phyloP scores from a whole-genome alignment of 2,888 invertebrate species.

The Dolomedes plantarius region DNA sequence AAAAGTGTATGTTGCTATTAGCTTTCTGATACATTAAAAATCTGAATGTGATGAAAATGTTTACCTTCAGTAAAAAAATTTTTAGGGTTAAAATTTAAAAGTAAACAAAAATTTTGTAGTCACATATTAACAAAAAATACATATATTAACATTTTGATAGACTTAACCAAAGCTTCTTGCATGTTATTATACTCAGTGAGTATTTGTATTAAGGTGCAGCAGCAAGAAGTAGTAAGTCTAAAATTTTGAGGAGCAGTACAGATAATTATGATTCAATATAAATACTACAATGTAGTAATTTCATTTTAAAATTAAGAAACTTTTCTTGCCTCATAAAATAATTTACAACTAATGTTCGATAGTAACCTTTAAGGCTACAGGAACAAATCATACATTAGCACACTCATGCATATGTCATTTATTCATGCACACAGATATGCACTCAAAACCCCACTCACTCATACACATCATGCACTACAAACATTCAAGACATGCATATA shows the following conservation, averaged over 20 bases:
- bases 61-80: not conserved
- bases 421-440: no score
- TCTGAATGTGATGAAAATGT: not conserved
- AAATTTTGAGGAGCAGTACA: not conserved
- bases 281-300: no score
- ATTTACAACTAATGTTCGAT: no score
- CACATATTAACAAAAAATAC: not conserved
- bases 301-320: no score
- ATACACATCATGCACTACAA: no score
- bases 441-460: no score
- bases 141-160: not conserved
- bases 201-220: conserved; percentile 25
- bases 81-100: not conserved
- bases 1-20: not conserved
- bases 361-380: no score
- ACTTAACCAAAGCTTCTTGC: conserved; percentile 70
- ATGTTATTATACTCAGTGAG: conserved; percentile 19
- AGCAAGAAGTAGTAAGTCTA: conserved; percentile 69
- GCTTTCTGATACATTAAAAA: not conserved
- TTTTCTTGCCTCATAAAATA: no score
- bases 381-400: no score
- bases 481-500: no score
- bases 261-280: not conserved
- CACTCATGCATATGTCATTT: no score
- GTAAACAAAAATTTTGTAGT: not conserved